These are phyloP conservation scores for Cryptotis parvus DNA, from an alignment of 2,113 vertebrate genomes.

Conservation along the genomic window DNA sequence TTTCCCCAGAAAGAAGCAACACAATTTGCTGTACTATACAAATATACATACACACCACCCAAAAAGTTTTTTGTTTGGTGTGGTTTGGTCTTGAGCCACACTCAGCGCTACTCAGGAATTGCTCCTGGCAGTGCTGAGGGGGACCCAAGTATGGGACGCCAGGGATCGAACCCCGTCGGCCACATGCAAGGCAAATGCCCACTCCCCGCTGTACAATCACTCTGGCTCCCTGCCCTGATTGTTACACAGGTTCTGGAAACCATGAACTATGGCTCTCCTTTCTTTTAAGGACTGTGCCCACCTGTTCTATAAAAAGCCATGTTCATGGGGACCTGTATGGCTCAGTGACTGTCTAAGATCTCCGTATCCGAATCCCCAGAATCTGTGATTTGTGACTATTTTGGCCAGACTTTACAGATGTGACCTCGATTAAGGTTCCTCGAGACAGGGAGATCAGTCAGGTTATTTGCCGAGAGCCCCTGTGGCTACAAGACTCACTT, in stretches of 20 bases:
- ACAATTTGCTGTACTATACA: not conserved
- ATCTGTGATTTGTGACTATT: not conserved
- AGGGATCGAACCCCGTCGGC: too few species aligned
- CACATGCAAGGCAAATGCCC: too few species aligned
- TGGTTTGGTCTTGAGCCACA: too few species aligned
- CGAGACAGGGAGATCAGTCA: not conserved
- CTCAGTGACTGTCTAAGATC: not conserved
- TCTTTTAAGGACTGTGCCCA: not conserved
- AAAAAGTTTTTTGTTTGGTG: not conserved
- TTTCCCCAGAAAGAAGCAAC: slow-evolving; percentile 48
- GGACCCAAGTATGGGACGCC: too few species aligned
- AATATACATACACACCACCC: too few species aligned
- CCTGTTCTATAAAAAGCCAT: not conserved
- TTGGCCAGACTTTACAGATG: slow-evolving; percentile 18
- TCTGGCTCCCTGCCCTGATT: not conserved
- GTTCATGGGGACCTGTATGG: not conserved
- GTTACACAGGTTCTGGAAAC: not conserved
- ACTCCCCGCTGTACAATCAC: too few species aligned
- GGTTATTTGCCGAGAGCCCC: not conserved
- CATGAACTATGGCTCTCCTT: slow-evolving; percentile 1
- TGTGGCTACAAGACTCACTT: not conserved
- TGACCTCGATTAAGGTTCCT: not conserved
- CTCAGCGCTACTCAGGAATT: too few species aligned
- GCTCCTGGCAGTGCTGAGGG: too few species aligned
- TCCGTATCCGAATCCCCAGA: not conserved